Base-by-base conservation (phyloP, 2,888 invertebrate genomes). In the Copidosoma aretas region DNA sequence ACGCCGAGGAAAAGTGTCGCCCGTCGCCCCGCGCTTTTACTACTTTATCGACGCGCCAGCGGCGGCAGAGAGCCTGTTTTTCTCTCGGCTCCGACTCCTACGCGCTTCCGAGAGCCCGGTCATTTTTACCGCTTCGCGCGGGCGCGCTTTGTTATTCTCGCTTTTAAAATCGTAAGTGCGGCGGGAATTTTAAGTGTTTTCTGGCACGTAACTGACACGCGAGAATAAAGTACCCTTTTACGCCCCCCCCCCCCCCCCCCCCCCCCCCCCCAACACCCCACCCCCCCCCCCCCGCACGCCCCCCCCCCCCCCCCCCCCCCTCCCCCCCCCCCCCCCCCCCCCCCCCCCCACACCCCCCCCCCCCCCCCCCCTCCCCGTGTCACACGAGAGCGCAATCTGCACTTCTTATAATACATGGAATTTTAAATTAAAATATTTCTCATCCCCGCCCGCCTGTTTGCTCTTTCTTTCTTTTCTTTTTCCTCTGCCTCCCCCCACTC, bases 121-220 rank as follows among this genome's bases (percentile, higher is more conserved):
- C 70, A 67, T 64, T 54, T 60, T 32, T 54, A 17, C 43, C 43
- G 43, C 8, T 10, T 8, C 53, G 21, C 56, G n/a, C 63, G 49
- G 2, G 17, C 12, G 56, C 24, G 71, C 64, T 68, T 71, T 68
- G 66, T 68, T 71, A 68, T 68, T 65, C 63, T 66, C 53, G 68
- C 60, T 65, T 71, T 71, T 68, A 71, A 68, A 68, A 68, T 71
- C 68, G 68, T 66, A 66, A 71, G 71, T 69, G 71, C 71, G 60
- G 71, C 64, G 72, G 62, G 67, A 72, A 72, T 72, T 72, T 72
- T 72, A 72, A 72, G 72, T 72, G 72, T 72, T 72, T 72, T 72
- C 68, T 72, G 72, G 70, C 72, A 70, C 72, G 72, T 67, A 68
- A 67, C 72, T 70, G 70, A 72, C 70, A 68, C 70, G 67, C 68